Conservation (phyloP, 1,140 invertebrate species). For the Idris sp. region DNA sequence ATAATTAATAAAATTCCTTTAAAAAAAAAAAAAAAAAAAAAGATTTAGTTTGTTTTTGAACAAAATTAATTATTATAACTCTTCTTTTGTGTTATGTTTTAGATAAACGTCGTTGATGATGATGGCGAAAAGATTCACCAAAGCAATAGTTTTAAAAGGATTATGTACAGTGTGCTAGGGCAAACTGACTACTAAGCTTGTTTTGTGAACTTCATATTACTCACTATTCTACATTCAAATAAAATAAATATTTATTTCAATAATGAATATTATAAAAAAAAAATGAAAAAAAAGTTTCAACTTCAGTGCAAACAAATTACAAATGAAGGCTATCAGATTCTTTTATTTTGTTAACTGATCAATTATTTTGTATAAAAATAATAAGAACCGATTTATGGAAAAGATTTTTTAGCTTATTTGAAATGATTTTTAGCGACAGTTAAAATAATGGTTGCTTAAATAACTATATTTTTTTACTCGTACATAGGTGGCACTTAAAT, state of each 20-base stretch:
- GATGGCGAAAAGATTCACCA: conserved; percentile 89
- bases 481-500: conserved; percentile 29
- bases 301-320: conserved; percentile 24
- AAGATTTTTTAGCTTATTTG: conserved; percentile 23
- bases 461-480: conserved; percentile 62
- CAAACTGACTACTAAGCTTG: conserved; percentile 84
- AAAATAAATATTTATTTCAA: conserved; percentile 71
- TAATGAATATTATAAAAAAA: conserved; percentile 35
- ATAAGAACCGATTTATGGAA: too few relatives aligned
- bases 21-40: too few relatives aligned
- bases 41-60: too few relatives aligned
- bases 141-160: conserved; percentile 92
- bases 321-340: too few relatives aligned
- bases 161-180: conserved; percentile 92
- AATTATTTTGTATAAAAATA: conserved; percentile 11
- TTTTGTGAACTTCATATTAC: conserved; percentile 60
- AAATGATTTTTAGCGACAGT: conserved; percentile 23
- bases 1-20: too few relatives aligned
- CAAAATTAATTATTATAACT: too few relatives aligned
- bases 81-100: conserved; percentile 67
- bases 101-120: conserved; percentile 81
- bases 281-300: conserved; percentile 48
- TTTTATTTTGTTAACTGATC: conserved; percentile 15
- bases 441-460: conserved; percentile 46
- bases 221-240: conserved; percentile 54